Conservation (phyloP, 2,797 vertebrate genomes). For the Lithobates pipiens region DNA sequence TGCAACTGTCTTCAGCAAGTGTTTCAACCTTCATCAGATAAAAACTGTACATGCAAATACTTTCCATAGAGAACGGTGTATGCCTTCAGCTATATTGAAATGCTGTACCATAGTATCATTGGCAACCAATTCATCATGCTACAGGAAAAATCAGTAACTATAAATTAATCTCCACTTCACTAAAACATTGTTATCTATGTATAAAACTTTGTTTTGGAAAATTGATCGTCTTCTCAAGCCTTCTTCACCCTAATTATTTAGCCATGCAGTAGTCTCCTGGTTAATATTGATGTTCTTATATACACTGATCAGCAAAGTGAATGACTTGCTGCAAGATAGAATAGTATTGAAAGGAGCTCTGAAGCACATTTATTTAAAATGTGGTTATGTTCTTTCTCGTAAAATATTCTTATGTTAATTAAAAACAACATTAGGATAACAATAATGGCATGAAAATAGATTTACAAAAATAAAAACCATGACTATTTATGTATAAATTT, state of each 20-base stretch:
- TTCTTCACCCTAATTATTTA: slow-evolving; percentile 45
- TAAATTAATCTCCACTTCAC: slow-evolving; percentile 43
- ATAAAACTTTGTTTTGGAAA: slow-evolving; percentile 36
- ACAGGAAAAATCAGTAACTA: slow-evolving; percentile 38
- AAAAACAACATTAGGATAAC: too few relatives aligned
- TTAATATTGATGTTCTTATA: slow-evolving; percentile 31
- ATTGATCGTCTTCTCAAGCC: slow-evolving; percentile 42
- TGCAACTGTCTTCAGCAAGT: slow-evolving; percentile 14
- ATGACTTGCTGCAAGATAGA: neutral
- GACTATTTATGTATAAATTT: too few relatives aligned
- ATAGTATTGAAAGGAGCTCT: neutral
- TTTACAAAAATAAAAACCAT: too few relatives aligned
- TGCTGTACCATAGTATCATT: slow-evolving; percentile 34
- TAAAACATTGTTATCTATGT: slow-evolving; percentile 44
- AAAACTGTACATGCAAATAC: slow-evolving; percentile 45
- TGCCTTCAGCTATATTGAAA: slow-evolving; percentile 48
- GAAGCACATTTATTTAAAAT: slow-evolving; percentile 15
- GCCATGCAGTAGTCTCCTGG: slow-evolving; percentile 20
- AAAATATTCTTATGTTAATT: too few relatives aligned
- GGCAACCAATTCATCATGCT: slow-evolving; percentile 49
- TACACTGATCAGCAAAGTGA: slow-evolving; percentile 11
- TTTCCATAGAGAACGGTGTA: slow-evolving; percentile 33
- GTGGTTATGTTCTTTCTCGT: neutral
- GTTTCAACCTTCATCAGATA: slow-evolving; percentile 30
- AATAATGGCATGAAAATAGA: too few relatives aligned